A percentile compares a stretch with the other conserved stretches of the same genome.
phyloP scores from a whole-genome alignment of 2,113 vertebrate species.

The Leptodactylus fuscus region DNA sequence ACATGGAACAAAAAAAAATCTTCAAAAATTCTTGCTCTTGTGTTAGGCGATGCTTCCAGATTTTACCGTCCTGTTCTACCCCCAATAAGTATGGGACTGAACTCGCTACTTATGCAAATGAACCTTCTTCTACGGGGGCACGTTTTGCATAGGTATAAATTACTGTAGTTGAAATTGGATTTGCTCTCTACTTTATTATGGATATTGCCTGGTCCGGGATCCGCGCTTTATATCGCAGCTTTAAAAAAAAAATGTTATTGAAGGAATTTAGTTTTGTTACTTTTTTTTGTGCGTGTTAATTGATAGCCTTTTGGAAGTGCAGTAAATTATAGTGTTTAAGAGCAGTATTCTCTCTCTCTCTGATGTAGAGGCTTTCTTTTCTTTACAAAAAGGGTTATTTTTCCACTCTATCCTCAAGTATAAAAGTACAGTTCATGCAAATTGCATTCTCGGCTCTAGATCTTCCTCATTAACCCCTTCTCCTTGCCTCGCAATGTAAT shows the following conservation, averaged over 20 bases:
- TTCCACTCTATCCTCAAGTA: slow-evolving; percentile 50
- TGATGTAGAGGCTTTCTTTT: slow-evolving; percentile 21
- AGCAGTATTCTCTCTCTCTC: slow-evolving; percentile 32
- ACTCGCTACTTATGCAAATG: background rate
- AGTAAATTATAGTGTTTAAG: slow-evolving; percentile 58
- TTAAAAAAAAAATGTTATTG: slow-evolving; percentile 47
- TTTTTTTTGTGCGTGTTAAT: slow-evolving; percentile 28
- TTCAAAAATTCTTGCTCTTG: too few species aligned
- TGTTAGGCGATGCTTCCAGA: background rate
- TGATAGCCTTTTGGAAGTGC: slow-evolving; percentile 52
- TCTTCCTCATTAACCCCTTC: slow-evolving; percentile 35
- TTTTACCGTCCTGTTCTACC: background rate
- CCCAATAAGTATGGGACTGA: background rate
- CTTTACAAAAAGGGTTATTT: slow-evolving; percentile 51
- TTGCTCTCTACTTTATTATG: slow-evolving; percentile 11
- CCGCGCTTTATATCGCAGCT: background rate
- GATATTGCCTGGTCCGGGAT: slow-evolving; percentile 20
- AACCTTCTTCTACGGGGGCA: background rate
- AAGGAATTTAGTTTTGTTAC: slow-evolving; percentile 14
- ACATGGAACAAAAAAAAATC: too few species aligned
- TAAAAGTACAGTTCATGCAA: slow-evolving; percentile 54
- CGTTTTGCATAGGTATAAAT: background rate
- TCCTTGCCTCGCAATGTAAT: background rate
- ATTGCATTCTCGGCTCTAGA: slow-evolving; percentile 32
- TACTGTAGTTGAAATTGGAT: background rate